Conservation (phyloP, 2,113 vertebrate genomes). For the Trogon surrucura region DNA sequence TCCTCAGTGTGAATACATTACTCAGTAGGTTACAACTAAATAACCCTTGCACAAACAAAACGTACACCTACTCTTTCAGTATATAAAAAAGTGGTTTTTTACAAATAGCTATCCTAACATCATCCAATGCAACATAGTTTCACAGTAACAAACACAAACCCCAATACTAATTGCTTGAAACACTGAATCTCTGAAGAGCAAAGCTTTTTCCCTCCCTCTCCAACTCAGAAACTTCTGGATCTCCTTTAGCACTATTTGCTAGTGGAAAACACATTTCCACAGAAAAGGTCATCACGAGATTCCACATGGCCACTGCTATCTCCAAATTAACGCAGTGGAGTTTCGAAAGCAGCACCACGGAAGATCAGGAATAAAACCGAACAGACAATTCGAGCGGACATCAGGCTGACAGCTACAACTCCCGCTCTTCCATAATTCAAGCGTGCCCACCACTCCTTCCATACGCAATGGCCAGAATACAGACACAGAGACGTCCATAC, state of each 20-base stretch:
- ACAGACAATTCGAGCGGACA: rapidly evolving
- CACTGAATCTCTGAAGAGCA: neutral
- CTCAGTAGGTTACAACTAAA: neutral
- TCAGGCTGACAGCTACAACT: neutral
- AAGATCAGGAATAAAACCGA: neutral
- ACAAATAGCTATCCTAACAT: neutral
- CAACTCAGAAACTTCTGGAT: neutral
- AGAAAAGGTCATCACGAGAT: neutral
- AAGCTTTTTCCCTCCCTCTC: neutral
- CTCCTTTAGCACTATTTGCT: neutral
- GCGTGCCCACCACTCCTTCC: neutral
- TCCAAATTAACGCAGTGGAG: neutral
- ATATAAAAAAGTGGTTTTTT: neutral
- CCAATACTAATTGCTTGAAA: neutral
- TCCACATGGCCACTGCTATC: neutral
- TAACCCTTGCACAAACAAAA: neutral
- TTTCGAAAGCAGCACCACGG: rapidly evolving
- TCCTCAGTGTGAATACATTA: neutral
- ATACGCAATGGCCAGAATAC: neutral
- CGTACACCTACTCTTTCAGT: neutral
- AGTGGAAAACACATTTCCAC: neutral
- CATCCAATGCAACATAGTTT: neutral
- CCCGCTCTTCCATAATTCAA: rapidly evolving
- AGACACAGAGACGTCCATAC: neutral
- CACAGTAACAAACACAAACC: neutral